Evolutionary conservation across 2,888 invertebrate genomes (phyloP).

Genomic region (Spilarctia lutea): DNA sequence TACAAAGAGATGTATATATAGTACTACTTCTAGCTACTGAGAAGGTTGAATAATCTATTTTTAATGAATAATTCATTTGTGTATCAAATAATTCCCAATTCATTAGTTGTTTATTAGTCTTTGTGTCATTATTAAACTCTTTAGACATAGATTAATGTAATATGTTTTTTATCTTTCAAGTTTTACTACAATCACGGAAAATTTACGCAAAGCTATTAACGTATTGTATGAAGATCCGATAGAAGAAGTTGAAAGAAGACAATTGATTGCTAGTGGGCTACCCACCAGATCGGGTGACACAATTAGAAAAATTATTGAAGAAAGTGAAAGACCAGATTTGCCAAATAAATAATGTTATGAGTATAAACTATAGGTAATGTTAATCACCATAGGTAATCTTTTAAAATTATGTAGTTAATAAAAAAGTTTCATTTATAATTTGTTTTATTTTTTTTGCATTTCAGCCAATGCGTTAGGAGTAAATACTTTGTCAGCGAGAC

Average conservation of each 20-base stretch:
- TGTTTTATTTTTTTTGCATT: constrained; percentile 67
- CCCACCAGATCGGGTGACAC: constrained; percentile 60
- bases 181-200: constrained; percentile 59
- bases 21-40: not conserved
- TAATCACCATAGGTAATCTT: no score
- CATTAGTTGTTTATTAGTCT: no score
- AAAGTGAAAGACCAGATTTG: constrained; percentile 63
- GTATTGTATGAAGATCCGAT: constrained; percentile 74
- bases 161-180: constrained; percentile 56
- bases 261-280: constrained; percentile 73
- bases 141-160: not conserved
- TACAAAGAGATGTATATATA: not conserved
- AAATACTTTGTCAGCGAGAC: constrained; percentile 69
- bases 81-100: not conserved
- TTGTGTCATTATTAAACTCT: not conserved
- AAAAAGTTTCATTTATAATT: constrained; percentile 39
- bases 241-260: constrained; percentile 76
- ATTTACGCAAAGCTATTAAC: constrained; percentile 65
- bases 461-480: constrained; percentile 63
- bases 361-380: constrained; percentile 62
- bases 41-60: not conserved
- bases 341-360: constrained; percentile 72
- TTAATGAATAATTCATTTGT: not conserved
- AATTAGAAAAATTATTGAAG: constrained; percentile 62
- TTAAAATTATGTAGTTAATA: constrained; percentile 40